These are phyloP conservation scores for Fragum fragum DNA, from an alignment of 2,888 invertebrate species.

Conservation along the genomic window DNA sequence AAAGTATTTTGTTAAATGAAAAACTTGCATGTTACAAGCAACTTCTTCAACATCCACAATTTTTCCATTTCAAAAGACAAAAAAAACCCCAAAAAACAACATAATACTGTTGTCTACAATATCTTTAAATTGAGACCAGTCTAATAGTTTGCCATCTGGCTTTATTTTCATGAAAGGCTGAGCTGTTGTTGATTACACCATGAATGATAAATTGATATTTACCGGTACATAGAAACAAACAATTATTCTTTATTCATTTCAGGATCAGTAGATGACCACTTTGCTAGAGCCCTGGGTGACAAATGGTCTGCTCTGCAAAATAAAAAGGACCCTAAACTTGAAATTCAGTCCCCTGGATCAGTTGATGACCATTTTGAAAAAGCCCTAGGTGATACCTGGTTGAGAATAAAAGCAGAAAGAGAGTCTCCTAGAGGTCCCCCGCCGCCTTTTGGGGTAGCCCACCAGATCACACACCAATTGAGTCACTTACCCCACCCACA, in stretches of 20 bases:
- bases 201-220: neutral
- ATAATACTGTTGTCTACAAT: no score
- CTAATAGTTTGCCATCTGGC: no score
- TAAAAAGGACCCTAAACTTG: slow-evolving; percentile 71
- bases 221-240: no score
- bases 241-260: slow-evolving; percentile 75
- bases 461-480: slow-evolving; percentile 37
- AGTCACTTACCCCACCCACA: slow-evolving; percentile 58
- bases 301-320: slow-evolving; percentile 89
- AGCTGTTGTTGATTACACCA: neutral
- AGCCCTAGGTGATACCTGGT: slow-evolving; percentile 94
- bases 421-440: slow-evolving; percentile 66
- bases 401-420: slow-evolving; percentile 82
- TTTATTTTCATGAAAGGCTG: no score
- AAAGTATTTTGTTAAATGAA: no score
- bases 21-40: no score
- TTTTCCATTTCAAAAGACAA: no score
- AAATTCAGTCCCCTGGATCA: slow-evolving; percentile 74
- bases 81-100: no score
- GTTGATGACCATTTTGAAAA: slow-evolving; percentile 98
- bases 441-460: slow-evolving; percentile 51
- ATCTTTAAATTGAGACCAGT: no score
- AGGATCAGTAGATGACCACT: slow-evolving; percentile 95
- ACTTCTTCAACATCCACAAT: no score
- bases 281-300: slow-evolving; percentile 94